Evolutionary conservation across 2,797 vertebrate genomes (phyloP).

Genomic region (Dendrocincla tyrannina): DNA sequence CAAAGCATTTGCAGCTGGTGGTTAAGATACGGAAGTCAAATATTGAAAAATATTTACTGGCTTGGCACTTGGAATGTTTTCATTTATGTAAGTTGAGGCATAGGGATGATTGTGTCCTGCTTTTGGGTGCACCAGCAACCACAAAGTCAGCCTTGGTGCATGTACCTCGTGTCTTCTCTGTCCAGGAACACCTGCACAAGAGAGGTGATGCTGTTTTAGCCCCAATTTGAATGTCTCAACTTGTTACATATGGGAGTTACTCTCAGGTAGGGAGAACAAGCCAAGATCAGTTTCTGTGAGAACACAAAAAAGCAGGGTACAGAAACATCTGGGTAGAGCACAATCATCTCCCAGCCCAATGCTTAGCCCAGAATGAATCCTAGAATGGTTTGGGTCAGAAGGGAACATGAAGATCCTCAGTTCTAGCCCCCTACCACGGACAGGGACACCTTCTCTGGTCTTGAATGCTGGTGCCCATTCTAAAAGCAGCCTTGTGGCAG

Average conservation of each 20-base stretch:
- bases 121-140: not conserved
- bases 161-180: not conserved
- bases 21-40: slow-evolving; percentile 55
- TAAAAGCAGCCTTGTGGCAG: not conserved
- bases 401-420: not conserved
- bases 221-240: not conserved
- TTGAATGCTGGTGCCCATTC: not conserved
- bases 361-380: not conserved
- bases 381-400: not conserved
- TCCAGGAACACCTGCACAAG: not conserved
- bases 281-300: not conserved
- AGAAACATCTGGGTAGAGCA: not conserved
- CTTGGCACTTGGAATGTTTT: not conserved
- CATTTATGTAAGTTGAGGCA: not conserved
- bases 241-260: not conserved
- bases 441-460: not conserved
- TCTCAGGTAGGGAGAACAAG: not conserved
- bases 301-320: not conserved
- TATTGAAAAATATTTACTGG: slow-evolving; percentile 54
- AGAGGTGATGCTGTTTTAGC: not conserved
- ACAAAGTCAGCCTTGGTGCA: not conserved
- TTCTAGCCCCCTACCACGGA: not conserved
- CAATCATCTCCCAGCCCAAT: not conserved
- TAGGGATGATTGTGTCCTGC: not conserved
- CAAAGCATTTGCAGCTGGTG: slow-evolving; percentile 52